Conservation (phyloP, 2,888 invertebrate species). For the Brachynemurus nebulosus region DNA sequence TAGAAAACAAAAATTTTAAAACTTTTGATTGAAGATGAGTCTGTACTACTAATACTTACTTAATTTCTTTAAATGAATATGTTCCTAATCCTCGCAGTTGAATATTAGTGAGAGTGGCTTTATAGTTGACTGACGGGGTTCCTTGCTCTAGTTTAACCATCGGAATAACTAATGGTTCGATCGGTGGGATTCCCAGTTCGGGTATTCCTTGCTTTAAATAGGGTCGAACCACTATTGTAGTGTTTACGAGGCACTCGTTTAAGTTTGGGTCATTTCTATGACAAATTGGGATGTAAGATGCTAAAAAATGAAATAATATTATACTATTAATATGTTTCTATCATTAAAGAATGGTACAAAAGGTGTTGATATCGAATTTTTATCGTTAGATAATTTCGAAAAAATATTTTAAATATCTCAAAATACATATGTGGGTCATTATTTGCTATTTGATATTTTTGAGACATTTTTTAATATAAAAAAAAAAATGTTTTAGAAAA, state of each 20-base stretch:
- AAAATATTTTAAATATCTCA: no score
- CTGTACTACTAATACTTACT: conserved; percentile 28
- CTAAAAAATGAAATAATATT: conserved; percentile 3
- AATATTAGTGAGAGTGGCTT: conserved; percentile 37
- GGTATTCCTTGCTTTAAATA: conserved; percentile 42
- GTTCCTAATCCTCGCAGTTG: conserved; percentile 35
- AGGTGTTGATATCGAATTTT: no score
- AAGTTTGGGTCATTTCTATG: neutral
- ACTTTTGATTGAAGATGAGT: neutral
- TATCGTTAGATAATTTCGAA: no score
- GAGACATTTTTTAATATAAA: no score
- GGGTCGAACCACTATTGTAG: conserved; percentile 36
- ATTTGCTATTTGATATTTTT: no score
- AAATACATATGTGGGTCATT: no score
- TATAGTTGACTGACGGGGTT: conserved; percentile 37
- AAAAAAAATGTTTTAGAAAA: no score
- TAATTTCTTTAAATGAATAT: conserved; percentile 36
- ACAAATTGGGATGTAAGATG: conserved; percentile 6
- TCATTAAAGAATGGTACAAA: no score
- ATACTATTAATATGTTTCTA: neutral
- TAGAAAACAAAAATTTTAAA: neutral
- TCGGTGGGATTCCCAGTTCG: conserved; percentile 39
- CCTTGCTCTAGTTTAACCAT: conserved; percentile 43
- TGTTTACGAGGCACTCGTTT: conserved; percentile 4
- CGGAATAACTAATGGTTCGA: conserved; percentile 44